Percentiles rank a stretch among this genome's conserved stretches.
phyloP scores from a whole-genome alignment of 1,140 invertebrate genomes.

The Metaphire vulgaris region DNA sequence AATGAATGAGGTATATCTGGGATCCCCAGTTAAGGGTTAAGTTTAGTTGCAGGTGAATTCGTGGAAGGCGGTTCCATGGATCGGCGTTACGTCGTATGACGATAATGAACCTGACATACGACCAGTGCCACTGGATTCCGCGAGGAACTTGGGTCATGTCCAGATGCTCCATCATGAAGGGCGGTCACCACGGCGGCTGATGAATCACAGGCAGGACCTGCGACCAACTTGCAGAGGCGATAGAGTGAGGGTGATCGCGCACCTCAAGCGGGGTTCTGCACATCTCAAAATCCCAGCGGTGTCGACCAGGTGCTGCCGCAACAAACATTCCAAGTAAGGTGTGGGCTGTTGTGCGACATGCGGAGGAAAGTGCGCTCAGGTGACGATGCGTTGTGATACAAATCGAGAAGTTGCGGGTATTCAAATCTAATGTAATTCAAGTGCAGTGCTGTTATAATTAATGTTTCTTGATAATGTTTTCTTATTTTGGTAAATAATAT shows the following conservation, averaged over 20 bases:
- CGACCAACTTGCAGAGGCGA: slow-evolving; percentile 77
- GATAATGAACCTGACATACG: slow-evolving; percentile 74
- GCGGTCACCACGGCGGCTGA: slow-evolving; percentile 72
- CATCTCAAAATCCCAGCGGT: slow-evolving; percentile 84
- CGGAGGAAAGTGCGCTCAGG: slow-evolving; percentile 88
- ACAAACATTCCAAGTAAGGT: slow-evolving; percentile 66
- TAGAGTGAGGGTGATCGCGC: slow-evolving; percentile 53
- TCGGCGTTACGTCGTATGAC: slow-evolving; percentile 78
- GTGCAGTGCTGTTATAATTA: too few relatives aligned
- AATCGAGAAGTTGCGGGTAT: neutral
- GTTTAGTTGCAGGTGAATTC: slow-evolving; percentile 51
- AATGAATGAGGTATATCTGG: too few relatives aligned
- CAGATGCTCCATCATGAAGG: slow-evolving; percentile 72
- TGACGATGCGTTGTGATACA: slow-evolving; percentile 55
- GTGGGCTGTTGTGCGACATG: slow-evolving; percentile 80
- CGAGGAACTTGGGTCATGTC: slow-evolving; percentile 83
- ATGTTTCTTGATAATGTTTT: too few relatives aligned
- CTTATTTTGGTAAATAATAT: too few relatives aligned
- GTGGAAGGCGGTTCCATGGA: slow-evolving; percentile 86
- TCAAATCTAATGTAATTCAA: too few relatives aligned
- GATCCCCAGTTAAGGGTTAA: too few relatives aligned
- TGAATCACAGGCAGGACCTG: slow-evolving; percentile 70
- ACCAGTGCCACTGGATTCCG: slow-evolving; percentile 74
- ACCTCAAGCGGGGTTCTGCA: slow-evolving; percentile 66
- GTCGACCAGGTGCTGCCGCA: slow-evolving; percentile 78